Conservation (phyloP, 2,888 invertebrate species). For the Caenorhabditis parvicauda region DNA sequence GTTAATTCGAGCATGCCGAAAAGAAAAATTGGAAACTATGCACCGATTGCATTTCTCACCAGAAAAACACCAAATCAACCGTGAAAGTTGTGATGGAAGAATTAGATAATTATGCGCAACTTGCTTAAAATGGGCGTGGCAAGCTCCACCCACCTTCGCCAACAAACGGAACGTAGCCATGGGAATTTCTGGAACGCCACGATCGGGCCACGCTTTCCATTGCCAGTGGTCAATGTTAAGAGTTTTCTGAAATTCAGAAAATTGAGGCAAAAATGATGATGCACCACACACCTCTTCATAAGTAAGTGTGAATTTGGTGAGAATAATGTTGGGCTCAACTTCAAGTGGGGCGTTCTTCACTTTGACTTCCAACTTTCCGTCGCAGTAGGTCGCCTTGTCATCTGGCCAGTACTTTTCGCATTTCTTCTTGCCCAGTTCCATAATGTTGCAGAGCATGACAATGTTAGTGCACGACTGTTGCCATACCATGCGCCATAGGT, state of each 20-base stretch:
- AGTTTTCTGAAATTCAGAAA: constrained; percentile 5
- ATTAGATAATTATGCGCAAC: background rate
- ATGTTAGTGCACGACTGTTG: constrained; percentile 45
- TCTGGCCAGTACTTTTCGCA: constrained; percentile 56
- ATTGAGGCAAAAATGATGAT: background rate
- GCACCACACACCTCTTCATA: constrained; percentile 14
- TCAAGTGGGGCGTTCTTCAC: constrained; percentile 24
- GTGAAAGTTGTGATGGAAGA: no score
- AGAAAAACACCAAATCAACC: no score
- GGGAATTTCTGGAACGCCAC: constrained; percentile 43
- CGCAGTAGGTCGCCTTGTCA: constrained; percentile 3
- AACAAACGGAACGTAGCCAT: constrained; percentile 39
- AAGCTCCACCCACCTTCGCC: constrained; percentile 12
- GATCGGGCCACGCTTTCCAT: constrained; percentile 54
- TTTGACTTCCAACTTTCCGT: constrained; percentile 37
- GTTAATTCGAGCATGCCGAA: no score
- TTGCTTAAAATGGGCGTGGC: background rate
- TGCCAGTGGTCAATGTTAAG: constrained; percentile 44
- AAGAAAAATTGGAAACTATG: no score
- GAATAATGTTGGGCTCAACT: constrained; percentile 34
- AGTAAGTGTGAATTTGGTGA: constrained; percentile 27
- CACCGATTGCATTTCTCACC: no score
- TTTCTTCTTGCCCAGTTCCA: constrained; percentile 48
- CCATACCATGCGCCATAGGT: constrained; percentile 50
- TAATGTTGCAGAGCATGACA: constrained; percentile 48